Conservation (phyloP, 2,113 vertebrate species). For the Etheostoma spectabile region DNA sequence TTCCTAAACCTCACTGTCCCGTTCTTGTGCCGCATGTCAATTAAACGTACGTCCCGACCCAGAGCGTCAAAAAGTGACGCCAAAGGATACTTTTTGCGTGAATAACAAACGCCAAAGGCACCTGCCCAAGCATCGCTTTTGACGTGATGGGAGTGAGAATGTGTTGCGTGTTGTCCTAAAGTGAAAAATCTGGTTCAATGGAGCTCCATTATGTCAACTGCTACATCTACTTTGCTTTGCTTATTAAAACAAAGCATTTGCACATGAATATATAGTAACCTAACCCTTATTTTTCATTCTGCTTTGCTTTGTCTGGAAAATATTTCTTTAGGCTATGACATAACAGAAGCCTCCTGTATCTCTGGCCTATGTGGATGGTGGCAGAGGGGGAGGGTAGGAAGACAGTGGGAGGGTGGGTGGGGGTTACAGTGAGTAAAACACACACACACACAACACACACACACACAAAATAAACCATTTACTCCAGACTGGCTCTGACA, state of each 20-base stretch:
- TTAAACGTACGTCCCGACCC: too few relatives aligned
- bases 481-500: constrained; percentile 30
- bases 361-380: constrained; percentile 49
- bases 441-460: neutral
- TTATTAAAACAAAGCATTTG: neutral
- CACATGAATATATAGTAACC: constrained; percentile 24
- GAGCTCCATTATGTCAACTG: neutral
- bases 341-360: constrained; percentile 76
- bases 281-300: constrained; percentile 8
- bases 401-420: constrained; percentile 50
- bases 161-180: neutral
- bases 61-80: too few relatives aligned
- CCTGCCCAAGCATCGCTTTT: too few relatives aligned
- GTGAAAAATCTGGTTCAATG: neutral
- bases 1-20: too few relatives aligned
- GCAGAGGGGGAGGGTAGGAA: constrained; percentile 59
- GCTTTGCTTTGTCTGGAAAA: constrained; percentile 68
- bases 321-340: constrained; percentile 76
- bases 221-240: neutral
- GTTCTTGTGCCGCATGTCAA: too few relatives aligned
- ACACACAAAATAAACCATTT: constrained; percentile 35
- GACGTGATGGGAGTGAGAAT: too few relatives aligned
- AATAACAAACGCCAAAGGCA: too few relatives aligned
- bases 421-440: constrained; percentile 63
- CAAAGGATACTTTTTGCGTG: too few relatives aligned